phyloP scores from a whole-genome alignment of 2,113 vertebrate species.

The Sinocyclocheilus anophthalmus region DNA sequence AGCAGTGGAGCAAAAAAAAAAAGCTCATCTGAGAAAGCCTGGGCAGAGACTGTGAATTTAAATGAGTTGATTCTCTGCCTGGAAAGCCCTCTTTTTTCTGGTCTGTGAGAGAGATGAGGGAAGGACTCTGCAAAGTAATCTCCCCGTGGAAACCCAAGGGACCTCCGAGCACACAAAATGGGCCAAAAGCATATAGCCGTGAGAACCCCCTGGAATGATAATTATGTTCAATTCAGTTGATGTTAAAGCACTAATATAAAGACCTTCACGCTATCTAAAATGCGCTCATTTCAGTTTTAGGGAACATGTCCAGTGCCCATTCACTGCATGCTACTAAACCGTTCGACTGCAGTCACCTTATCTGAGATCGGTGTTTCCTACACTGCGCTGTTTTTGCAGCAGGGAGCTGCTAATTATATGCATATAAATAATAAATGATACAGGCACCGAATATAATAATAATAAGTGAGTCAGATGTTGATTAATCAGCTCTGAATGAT shows the following conservation, averaged over 20 bases:
- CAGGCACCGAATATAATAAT: not conserved
- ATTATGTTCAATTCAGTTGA: slow-evolving; percentile 46
- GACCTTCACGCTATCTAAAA: not conserved
- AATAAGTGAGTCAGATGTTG: not conserved
- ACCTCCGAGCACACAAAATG: slow-evolving; percentile 52
- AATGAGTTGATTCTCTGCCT: slow-evolving; percentile 66
- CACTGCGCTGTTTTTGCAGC: not conserved
- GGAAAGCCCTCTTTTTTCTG: slow-evolving; percentile 52
- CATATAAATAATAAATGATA: slow-evolving; percentile 2
- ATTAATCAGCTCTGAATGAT: not conserved
- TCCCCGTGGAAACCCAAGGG: slow-evolving; percentile 50
- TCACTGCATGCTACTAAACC: not conserved
- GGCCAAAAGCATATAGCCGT: slow-evolving; percentile 37
- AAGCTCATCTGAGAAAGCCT: slow-evolving; percentile 71
- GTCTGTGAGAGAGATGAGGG: not conserved
- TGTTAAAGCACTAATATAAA: not conserved
- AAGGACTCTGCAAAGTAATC: slow-evolving; percentile 55
- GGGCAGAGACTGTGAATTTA: slow-evolving; percentile 71
- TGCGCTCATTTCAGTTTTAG: not conserved
- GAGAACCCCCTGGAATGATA: slow-evolving; percentile 53
- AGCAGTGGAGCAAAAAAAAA: slow-evolving; percentile 71
- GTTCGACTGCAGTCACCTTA: not conserved
- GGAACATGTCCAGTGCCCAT: not conserved
- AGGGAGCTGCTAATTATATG: not conserved
- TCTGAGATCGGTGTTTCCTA: not conserved